Evolutionary conservation across 1,140 invertebrate genomes (phyloP), one percentile per base, ranked within the genome.

Genomic region (Sesamia nonagrioides): DNA sequence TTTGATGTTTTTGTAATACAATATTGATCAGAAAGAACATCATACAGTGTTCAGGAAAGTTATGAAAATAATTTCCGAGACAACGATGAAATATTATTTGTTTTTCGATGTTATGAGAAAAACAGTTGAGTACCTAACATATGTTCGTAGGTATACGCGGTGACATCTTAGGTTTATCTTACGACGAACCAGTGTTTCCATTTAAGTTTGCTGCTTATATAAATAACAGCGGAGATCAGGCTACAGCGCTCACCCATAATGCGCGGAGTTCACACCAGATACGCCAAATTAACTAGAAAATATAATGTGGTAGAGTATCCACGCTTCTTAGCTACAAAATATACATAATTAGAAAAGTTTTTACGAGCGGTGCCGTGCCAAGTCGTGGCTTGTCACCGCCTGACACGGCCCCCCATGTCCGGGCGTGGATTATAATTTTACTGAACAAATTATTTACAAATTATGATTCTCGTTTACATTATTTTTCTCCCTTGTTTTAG

Each of bases 321-420:
- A 83, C 84, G 86, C 83, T 89, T 92, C 91, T 94, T 93, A 89
- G 86, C 91, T 91, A 90, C 93, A 90, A 94, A 94, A 94, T 94
- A 89, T 92, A 92, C 89, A 94, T 94, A 94, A 94, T 94, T 94
- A 94, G 89, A 89, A 94, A 94, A 94, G 93, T 94, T 94, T 94
- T 93, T 94, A 93, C 89, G 91, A 92, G 90, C 88, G 78, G 75
- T 79, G 82, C 84, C 81, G 79, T 86, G 85, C 77, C 86, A 89
- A 89, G 88, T 88, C 88, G 85, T 81, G 87, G 91, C 85, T 87
- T 94, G 93, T 93, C 92, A 88, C 91, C 78, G 90, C 82, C 91
- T 91, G 92, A 92, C 91, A 93, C 91, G 82, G 88, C 91, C 79
- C 88, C 88, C 87, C 82, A 89, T 91, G 90, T 92, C 91, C 90